Evolutionary conservation across 2,113 vertebrate species (phyloP).

Genomic region (Herpetotheres cachinnans): DNA sequence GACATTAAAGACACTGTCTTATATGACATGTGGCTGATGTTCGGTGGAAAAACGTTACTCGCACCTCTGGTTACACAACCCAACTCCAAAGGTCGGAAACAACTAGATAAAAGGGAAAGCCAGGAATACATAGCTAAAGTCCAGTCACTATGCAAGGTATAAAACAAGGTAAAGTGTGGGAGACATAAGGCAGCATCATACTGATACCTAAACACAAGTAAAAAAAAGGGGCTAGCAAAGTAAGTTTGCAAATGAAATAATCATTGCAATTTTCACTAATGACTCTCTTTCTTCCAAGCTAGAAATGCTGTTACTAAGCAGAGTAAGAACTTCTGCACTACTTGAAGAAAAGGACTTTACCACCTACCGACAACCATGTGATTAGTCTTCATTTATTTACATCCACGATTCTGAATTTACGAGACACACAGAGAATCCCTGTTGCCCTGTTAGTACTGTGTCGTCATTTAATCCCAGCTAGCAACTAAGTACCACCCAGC

Average conservation of each 20-base stretch:
- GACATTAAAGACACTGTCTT: not conserved
- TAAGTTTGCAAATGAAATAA: not conserved
- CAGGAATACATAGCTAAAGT: conserved; percentile 24
- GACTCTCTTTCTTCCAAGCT: not conserved
- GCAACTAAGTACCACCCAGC: too few relatives aligned
- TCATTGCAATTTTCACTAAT: not conserved
- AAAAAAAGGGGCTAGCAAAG: not conserved
- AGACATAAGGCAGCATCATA: not conserved
- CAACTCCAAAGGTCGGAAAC: conserved; percentile 19
- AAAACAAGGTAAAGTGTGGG: not conserved
- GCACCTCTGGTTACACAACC: not conserved
- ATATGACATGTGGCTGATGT: not conserved
- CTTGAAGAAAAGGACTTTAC: not conserved
- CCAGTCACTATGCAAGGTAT: not conserved
- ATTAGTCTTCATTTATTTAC: not conserved
- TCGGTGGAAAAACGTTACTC: not conserved
- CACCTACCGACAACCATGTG: not conserved
- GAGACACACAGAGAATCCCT: not conserved
- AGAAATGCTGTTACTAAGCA: not conserved
- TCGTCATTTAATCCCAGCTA: too few relatives aligned
- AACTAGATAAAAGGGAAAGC: conserved; percentile 13
- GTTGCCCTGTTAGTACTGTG: not conserved
- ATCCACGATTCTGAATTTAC: not conserved
- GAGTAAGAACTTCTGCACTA: not conserved
- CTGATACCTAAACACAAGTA: not conserved